A percentile compares a stretch with the other conserved stretches of the same genome.
These are phyloP conservation scores for Carcina quercana DNA, from an alignment of 2,888 invertebrate genomes.

Conservation along the genomic window DNA sequence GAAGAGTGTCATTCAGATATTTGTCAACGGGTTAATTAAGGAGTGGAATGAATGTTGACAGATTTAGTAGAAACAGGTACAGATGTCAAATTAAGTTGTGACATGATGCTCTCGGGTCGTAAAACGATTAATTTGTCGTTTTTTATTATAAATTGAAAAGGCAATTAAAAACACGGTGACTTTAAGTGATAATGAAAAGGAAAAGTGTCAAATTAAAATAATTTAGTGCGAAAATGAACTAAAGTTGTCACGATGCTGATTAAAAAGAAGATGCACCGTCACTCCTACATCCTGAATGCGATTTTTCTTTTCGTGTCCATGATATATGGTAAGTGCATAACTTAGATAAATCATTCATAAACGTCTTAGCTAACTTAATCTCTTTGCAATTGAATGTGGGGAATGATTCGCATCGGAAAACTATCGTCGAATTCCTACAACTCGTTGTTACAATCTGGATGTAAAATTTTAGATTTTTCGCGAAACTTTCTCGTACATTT, in stretches of 20 bases:
- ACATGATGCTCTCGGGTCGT: conserved; percentile 37
- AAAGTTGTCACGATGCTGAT: conserved; percentile 50
- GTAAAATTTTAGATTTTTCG: no score
- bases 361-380: no score
- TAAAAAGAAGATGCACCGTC: conserved; percentile 51
- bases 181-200: conserved; percentile 50
- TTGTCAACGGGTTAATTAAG: conserved; percentile 64
- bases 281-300: conserved; percentile 59
- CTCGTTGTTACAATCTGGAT: no score
- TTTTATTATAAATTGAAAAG: conserved; percentile 31
- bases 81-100: conserved; percentile 42
- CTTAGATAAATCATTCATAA: no score
- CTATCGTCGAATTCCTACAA: no score
- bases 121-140: no score
- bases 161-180: conserved; percentile 15
- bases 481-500: no score
- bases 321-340: conserved; percentile 60
- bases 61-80: conserved; percentile 48
- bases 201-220: conserved; percentile 51
- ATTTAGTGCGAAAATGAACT: conserved; percentile 24
- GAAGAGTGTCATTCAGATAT: conserved; percentile 52
- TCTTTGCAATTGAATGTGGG: no score
- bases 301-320: conserved; percentile 53
- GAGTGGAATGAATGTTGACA: conserved; percentile 52
- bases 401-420: no score